Evolutionary conservation across 1,140 invertebrate species (phyloP).

Genomic region (Batillaria attramentaria): DNA sequence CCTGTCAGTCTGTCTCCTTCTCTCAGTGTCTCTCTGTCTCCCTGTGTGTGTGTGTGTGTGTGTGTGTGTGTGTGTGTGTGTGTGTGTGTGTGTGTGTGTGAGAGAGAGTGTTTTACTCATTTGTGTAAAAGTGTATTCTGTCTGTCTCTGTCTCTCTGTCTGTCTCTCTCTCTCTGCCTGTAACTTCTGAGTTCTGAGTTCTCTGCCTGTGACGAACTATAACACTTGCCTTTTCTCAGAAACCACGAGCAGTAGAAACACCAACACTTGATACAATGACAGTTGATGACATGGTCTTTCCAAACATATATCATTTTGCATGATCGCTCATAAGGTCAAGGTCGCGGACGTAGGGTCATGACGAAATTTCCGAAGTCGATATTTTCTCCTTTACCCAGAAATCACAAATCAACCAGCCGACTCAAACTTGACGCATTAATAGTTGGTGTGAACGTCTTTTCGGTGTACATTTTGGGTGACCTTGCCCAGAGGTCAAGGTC

Average conservation of each 20-base stretch:
- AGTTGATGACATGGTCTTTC: too few relatives aligned
- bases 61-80: neutral
- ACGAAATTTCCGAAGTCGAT: too few relatives aligned
- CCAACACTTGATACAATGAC: too few relatives aligned
- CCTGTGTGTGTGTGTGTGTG: neutral
- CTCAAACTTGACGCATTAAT: neutral
- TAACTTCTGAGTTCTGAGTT: too few relatives aligned
- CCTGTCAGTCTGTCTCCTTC: neutral
- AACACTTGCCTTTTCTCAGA: too few relatives aligned
- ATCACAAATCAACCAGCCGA: neutral
- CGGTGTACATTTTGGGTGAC: neutral
- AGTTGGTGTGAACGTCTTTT: neutral
- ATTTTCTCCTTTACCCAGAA: too few relatives aligned
- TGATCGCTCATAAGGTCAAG: too few relatives aligned
- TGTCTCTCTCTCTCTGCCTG: neutral
- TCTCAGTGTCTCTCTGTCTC: neutral
- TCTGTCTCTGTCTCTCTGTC: neutral
- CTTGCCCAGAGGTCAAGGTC: neutral
- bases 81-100: neutral
- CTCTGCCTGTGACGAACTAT: too few relatives aligned
- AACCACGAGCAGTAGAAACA: too few relatives aligned
- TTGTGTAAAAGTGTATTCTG: neutral
- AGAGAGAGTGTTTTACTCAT: neutral
- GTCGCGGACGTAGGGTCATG: too few relatives aligned
- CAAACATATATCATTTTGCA: too few relatives aligned